phyloP scores from a whole-genome alignment of 2,797 vertebrate genomes.

The Dryobates pubescens region DNA sequence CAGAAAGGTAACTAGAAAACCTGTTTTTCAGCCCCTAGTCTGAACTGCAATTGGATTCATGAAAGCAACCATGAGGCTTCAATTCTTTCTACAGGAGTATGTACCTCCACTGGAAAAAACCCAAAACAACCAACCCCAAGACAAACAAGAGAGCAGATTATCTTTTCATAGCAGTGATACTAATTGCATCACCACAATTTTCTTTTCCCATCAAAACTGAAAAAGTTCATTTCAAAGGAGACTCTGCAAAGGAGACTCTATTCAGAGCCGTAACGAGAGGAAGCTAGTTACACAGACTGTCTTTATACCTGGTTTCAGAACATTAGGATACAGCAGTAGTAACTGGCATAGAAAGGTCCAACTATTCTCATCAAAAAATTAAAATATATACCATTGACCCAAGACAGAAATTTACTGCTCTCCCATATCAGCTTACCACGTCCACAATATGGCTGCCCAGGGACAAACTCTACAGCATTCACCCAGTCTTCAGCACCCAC shows the following conservation, averaged over 20 bases:
- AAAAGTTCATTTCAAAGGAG: neutral
- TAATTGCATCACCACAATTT: neutral
- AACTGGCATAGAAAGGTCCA: accelerated
- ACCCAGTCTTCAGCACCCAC: conserved; percentile 91
- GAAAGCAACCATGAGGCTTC: neutral
- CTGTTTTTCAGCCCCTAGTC: neutral
- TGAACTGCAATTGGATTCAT: neutral
- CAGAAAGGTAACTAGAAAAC: neutral
- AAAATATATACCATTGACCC: neutral
- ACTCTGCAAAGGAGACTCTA: neutral
- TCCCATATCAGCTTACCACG: conserved; percentile 83
- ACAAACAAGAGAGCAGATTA: neutral
- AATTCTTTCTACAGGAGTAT: neutral
- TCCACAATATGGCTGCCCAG: conserved; percentile 96
- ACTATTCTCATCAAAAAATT: neutral
- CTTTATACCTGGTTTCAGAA: neutral
- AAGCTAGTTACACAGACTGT: neutral
- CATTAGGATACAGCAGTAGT: neutral
- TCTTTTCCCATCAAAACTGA: neutral
- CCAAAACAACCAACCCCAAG: neutral
- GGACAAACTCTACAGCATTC: conserved; percentile 96
- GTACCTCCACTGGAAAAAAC: neutral
- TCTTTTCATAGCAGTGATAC: neutral
- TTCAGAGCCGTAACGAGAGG: neutral
- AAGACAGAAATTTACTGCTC: neutral